A percentile compares a stretch with the other conserved stretches of the same genome.
These are phyloP conservation scores for Brachyptera risi DNA, from an alignment of 2,888 invertebrate genomes.

Conservation along the genomic window DNA sequence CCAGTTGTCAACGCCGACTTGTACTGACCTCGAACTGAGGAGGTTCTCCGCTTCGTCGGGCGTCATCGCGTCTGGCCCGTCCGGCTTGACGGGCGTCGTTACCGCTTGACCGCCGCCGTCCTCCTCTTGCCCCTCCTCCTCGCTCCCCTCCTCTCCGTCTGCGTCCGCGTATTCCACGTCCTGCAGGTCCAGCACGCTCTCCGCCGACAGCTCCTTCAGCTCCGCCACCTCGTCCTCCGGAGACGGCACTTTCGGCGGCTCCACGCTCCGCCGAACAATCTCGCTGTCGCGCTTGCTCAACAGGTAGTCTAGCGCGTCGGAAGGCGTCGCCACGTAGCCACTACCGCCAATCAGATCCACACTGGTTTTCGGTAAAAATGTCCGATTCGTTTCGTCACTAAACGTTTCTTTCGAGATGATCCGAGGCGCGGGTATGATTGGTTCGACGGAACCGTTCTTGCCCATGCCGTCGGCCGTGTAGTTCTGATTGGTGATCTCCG, in stretches of 20 bases:
- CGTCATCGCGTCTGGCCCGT: conserved; percentile 57
- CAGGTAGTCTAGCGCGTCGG: not conserved
- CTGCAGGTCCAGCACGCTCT: conserved; percentile 47
- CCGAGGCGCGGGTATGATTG: not conserved
- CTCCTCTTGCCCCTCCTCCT: conserved; percentile 30
- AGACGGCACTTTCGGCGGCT: conserved; percentile 18
- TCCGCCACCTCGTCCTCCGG: conserved; percentile 15
- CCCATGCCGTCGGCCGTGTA: not conserved
- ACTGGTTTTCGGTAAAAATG: not conserved
- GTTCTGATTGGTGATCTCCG: conserved; percentile 20
- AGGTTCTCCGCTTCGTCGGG: conserved; percentile 84
- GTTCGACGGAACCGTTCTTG: not conserved
- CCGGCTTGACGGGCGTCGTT: not conserved
- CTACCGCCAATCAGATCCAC: conserved; percentile 26
- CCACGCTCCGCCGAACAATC: conserved; percentile 16
- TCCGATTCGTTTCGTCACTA: not conserved
- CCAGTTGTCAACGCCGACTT: not conserved
- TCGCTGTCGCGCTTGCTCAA: no score
- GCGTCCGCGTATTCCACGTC: conserved; percentile 56
- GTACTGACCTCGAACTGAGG: conserved; percentile 73
- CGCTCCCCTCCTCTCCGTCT: conserved; percentile 48
- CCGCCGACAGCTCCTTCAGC: conserved; percentile 30
- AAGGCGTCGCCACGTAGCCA: conserved; percentile 7
- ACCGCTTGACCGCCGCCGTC: not conserved
- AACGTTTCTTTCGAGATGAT: not conserved